Percentiles rank a stretch among this genome's conserved stretches.
Evolutionary conservation across 2,888 invertebrate species (phyloP).

Genomic region (Euzophera pinguis): DNA sequence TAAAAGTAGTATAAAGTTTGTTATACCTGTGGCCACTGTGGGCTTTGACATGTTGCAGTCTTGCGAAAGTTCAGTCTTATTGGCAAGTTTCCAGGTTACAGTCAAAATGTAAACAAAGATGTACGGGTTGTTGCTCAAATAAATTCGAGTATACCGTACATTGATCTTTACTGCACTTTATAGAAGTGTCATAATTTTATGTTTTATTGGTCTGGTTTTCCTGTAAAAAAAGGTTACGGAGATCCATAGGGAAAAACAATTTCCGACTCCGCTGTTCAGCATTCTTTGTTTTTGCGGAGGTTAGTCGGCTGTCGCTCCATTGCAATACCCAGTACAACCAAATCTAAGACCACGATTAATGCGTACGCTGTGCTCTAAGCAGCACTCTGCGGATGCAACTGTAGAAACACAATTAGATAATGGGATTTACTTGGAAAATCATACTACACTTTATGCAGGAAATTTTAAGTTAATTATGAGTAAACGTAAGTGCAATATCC

Average conservation of each 20-base stretch:
- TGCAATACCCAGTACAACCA: too few relatives aligned
- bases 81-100: slow-evolving; percentile 44
- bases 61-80: slow-evolving; percentile 33
- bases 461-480: neutral
- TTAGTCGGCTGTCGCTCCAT: too few relatives aligned
- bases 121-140: slow-evolving; percentile 49
- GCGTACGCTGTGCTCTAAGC: too few relatives aligned
- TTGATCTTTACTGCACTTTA: slow-evolving; percentile 31
- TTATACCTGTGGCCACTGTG: neutral
- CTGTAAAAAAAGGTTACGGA: too few relatives aligned
- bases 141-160: slow-evolving; percentile 45
- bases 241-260: too few relatives aligned
- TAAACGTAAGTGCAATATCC: neutral
- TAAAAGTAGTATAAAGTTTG: neutral
- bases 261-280: too few relatives aligned
- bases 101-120: slow-evolving; percentile 47
- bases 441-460: neutral
- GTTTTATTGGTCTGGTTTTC: too few relatives aligned
- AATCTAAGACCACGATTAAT: too few relatives aligned
- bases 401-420: too few relatives aligned
- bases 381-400: too few relatives aligned
- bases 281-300: too few relatives aligned
- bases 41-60: slow-evolving; percentile 3
- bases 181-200: neutral
- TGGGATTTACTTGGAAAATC: neutral